Evolutionary conservation across 2,113 vertebrate genomes (phyloP), one percentile per base, ranked within the genome.

Genomic region (Tapirus terrestris): DNA sequence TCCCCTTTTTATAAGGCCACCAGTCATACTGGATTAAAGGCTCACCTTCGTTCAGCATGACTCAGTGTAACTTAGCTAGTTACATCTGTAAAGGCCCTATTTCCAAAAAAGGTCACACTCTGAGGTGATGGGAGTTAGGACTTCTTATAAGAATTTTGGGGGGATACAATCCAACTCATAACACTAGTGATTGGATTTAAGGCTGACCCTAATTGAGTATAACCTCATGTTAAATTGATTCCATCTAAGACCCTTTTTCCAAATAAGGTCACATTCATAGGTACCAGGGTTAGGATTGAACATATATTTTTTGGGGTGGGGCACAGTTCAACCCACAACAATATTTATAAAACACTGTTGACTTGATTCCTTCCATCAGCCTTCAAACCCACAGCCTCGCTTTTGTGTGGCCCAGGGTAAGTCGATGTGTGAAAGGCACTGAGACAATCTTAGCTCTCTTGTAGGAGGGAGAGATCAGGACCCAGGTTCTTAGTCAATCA

Each of bases 351-450:
- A 39, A 8, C 13, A 4, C 8, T 1, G 36, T 73, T 13, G 23
- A 29, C 39, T 39, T 3, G 12, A 17, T 18, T 7, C 21, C 23
- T 16, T 39, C 10, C 16, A 12, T 36, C 5, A 61, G 33, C 65
- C 33, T 36, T 68, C 23, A 36, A 27, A 36, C 33, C 23, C 17
- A 13, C 43, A 68, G 23, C 23, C 65, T 29, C 4, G 82, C 63
- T 5, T 72, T n/a, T 5, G 2, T 8, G 67, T 23, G 1, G 23
- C n/a, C n/a, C 0, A 0, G 10, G 51, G 65, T 0, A 16, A 4
- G 31, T 83, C 39, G 1, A 4, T 33, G 39, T 23, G 43, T 3
- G 5, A 1, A 21, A 70, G 84, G 23, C 33, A 29, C 31, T 10
- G 45, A 53, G 12, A 23, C 67, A 21, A 6, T 20, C 29, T 27